Evolutionary conservation across 2,797 vertebrate genomes (phyloP).

Genomic region (Aldrovandia affinis): DNA sequence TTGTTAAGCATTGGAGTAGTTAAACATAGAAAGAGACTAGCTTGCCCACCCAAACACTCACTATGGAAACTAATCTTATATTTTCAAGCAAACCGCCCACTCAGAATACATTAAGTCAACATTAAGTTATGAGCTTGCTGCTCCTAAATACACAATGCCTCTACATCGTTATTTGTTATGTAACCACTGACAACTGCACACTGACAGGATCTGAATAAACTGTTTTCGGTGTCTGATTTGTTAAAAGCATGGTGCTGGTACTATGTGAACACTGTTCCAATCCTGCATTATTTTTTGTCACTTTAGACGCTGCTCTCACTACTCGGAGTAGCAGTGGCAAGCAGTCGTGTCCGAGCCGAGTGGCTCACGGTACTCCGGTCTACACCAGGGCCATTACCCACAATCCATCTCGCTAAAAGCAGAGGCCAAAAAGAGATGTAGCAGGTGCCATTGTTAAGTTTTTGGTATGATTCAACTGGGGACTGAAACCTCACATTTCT

Average conservation of each 20-base stretch:
- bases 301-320: neutral
- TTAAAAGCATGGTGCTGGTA: neutral
- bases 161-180: neutral
- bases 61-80: neutral
- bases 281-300: neutral
- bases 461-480: neutral
- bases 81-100: neutral
- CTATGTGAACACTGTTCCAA: too few relatives aligned
- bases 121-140: slow-evolving; percentile 9
- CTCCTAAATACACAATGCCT: neutral
- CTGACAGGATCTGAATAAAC: neutral
- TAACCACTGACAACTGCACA: neutral
- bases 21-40: neutral
- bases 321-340: neutral
- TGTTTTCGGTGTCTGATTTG: neutral
- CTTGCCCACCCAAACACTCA: neutral
- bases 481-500: neutral
- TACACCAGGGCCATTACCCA: neutral
- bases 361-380: neutral
- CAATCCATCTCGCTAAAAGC: neutral
- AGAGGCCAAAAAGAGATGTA: neutral
- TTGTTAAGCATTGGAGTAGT: neutral
- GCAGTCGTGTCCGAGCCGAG: neutral
- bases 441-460: neutral
- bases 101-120: slow-evolving; percentile 10